Evolutionary conservation across 2,888 invertebrate species (phyloP), one percentile per base, ranked within the genome.

Genomic region (Argyresthia albistria): DNA sequence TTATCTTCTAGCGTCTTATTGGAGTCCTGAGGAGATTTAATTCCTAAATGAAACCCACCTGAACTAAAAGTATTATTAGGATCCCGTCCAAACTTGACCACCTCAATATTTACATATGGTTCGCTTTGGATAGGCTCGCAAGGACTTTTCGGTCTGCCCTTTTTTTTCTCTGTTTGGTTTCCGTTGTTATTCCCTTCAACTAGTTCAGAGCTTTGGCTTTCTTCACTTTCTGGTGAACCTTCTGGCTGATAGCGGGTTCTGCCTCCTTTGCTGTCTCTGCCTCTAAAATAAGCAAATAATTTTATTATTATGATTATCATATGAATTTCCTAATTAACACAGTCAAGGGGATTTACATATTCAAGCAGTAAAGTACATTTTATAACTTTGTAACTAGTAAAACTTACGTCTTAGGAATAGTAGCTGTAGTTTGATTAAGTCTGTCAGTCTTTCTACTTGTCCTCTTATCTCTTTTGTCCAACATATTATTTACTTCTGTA

Each of bases 51-150:
- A n/a, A 7, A 36, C 15, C 43, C 67, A 88, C 88, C 95, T 50
- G 93, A 91, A 57, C 94, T 93, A 69, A 91, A 93, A 7, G 92
- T 91, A 11, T 91, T 90, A 53, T 92, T 93, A 2, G 91, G 91
- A 64, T 93, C 92, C 42, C 92, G 86, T 15, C 94, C 93, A 54
- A 89, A 89, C 60, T 93, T 91, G 1, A 95, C 88, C 45, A 94
- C 89, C 58, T 93, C 93, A 11, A 94, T 89, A 58, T 91, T 91
- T 25, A 92, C 89, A 59, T 90, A 92, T 0, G 91, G 89, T 59
- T 92, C 92, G 48, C 90, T 90, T 3, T 89, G 88, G 37, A 93
- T 80, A 0, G 90, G 81, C 58, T 93, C 92, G 62, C 95, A 95
- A 0, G 93, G 93, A 43, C 90, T 90, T 52, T 91, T 89, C 0